Percentiles rank a stretch among this genome's conserved stretches.
phyloP scores from a whole-genome alignment of 2,113 vertebrate genomes.

The Henicopernis longicauda region DNA sequence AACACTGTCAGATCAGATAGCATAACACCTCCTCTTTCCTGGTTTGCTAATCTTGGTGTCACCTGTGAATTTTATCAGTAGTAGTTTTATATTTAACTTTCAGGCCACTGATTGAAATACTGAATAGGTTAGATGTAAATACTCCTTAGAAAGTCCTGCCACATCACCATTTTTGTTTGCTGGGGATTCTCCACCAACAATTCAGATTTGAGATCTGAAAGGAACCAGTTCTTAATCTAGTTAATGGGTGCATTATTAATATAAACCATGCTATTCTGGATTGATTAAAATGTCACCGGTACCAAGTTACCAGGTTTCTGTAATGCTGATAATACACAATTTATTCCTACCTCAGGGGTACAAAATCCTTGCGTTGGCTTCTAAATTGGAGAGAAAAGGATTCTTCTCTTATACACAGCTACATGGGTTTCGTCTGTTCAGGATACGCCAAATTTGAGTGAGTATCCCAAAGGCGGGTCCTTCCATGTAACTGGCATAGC shows the following conservation, averaged over 20 bases:
- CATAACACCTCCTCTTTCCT: neutral
- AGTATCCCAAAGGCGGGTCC: fast-evolving
- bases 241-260: neutral
- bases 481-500: neutral
- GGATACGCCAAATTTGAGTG: fast-evolving
- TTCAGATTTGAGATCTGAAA: neutral
- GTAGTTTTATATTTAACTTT: neutral
- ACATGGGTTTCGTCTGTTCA: neutral
- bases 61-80: neutral
- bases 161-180: neutral
- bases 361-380: neutral
- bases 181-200: neutral
- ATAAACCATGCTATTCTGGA: neutral
- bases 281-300: neutral
- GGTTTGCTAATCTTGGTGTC: neutral
- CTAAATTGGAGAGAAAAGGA: neutral
- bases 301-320: neutral
- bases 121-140: neutral
- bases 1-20: neutral
- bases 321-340: neutral
- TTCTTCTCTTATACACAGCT: neutral
- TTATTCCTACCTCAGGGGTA: neutral
- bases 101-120: neutral
- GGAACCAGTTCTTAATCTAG: neutral
- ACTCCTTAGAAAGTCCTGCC: neutral